Percentiles rank a stretch among this genome's conserved stretches.
phyloP scores from a whole-genome alignment of 2,888 invertebrate species.

The Mayetiola destructor region DNA sequence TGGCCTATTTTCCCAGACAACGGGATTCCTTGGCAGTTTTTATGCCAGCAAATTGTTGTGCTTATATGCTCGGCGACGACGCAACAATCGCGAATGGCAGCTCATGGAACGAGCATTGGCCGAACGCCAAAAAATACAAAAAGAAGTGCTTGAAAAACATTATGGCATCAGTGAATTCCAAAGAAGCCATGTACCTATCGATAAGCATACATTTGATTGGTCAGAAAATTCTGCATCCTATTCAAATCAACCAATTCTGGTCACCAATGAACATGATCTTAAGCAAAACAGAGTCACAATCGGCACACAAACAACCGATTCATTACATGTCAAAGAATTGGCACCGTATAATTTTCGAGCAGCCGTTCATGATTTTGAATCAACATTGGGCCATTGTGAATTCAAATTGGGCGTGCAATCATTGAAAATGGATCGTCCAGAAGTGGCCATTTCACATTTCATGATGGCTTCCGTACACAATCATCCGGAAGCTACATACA shows the following conservation, averaged over 20 bases:
- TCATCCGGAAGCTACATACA: conserved; percentile 48
- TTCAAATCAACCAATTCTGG: not conserved
- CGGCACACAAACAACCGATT: not conserved
- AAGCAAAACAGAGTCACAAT: not conserved
- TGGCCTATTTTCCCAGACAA: not conserved
- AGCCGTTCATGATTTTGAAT: conserved; percentile 35
- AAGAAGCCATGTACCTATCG: not conserved
- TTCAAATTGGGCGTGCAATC: conserved; percentile 45
- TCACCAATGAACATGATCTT: not conserved
- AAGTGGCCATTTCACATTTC: conserved; percentile 41
- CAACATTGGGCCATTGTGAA: conserved; percentile 44
- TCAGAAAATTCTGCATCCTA: not conserved
- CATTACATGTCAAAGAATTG: not conserved
- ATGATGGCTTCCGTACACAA: conserved; percentile 42
- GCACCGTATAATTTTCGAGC: conserved; percentile 17
- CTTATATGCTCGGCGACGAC: not conserved
- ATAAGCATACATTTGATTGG: not conserved
- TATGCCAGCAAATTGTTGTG: not conserved
- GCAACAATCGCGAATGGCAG: not conserved
- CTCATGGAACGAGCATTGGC: not conserved
- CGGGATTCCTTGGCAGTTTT: not conserved
- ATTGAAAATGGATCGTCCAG: conserved; percentile 42
- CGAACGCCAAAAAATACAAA: not conserved
- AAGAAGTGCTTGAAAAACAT: not conserved
- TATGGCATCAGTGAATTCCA: not conserved